Conservation (phyloP, 2,113 vertebrate species). For the Salminus brasiliensis region DNA sequence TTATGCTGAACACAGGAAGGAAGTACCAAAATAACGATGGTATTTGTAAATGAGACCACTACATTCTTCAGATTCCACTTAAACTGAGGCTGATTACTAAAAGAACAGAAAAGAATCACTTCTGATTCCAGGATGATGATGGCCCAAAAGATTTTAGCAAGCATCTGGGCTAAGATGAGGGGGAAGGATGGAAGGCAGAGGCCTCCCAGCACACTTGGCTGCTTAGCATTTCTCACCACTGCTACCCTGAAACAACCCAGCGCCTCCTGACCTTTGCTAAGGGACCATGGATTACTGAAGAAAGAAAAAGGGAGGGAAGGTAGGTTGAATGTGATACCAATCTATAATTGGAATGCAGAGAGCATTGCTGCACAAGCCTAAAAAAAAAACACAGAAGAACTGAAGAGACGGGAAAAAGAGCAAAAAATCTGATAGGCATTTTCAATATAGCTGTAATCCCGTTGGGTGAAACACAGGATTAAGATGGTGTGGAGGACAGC, state of each 20-base stretch:
- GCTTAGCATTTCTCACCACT: slow-evolving; percentile 33
- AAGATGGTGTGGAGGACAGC: slow-evolving; percentile 5
- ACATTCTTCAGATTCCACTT: neutral
- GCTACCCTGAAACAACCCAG: slow-evolving; percentile 22
- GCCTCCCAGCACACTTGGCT: slow-evolving; percentile 19
- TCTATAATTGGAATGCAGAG: slow-evolving; percentile 55
- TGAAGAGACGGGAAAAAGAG: neutral
- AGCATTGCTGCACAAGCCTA: slow-evolving; percentile 25
- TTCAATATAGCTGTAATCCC: slow-evolving; percentile 32
- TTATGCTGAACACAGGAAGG: neutral
- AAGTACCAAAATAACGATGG: neutral
- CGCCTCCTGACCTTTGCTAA: slow-evolving; percentile 46
- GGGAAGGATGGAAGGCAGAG: slow-evolving; percentile 5
- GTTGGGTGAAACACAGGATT: slow-evolving; percentile 37
- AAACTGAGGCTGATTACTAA: neutral
- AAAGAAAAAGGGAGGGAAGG: neutral
- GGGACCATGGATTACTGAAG: slow-evolving; percentile 48
- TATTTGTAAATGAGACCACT: neutral
- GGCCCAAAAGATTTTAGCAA: slow-evolving; percentile 4
- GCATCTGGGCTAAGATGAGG: neutral
- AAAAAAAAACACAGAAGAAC: slow-evolving; percentile 23
- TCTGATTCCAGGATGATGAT: neutral
- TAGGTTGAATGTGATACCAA: slow-evolving; percentile 33
- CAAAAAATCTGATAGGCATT: slow-evolving; percentile 35
- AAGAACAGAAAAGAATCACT: neutral